Percentiles rank a stretch among this genome's conserved stretches.
phyloP scores from a whole-genome alignment of 1,140 invertebrate species.

The Sinella curviseta region DNA sequence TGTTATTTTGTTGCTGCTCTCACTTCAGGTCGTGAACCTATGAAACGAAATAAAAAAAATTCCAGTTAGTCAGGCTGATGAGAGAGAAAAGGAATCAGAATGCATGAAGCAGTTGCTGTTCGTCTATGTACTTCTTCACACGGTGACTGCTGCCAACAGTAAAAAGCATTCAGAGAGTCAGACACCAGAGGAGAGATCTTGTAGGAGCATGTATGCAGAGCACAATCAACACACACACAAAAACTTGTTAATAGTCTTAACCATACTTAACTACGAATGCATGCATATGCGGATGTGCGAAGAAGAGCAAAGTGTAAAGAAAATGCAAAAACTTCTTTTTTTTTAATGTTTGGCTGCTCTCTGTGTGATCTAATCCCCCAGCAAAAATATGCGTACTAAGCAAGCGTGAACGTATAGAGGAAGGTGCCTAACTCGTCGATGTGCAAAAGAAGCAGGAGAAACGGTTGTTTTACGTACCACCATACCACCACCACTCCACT shows the following conservation, averaged over 20 bases:
- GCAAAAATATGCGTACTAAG: neutral
- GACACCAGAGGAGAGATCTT: neutral
- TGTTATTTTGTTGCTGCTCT: neutral
- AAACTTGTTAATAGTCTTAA: conserved; percentile 22
- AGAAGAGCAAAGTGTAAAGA: neutral
- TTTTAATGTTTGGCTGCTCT: neutral
- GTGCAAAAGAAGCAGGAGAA: neutral
- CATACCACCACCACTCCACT: neutral
- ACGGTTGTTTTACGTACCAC: neutral
- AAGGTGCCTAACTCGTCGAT: neutral
- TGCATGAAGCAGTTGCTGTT: neutral
- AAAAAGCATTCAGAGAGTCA: neutral
- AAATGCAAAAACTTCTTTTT: conserved; percentile 18
- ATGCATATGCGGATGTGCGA: conserved; percentile 13
- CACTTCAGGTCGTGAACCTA: conserved; percentile 20
- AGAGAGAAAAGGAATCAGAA: neutral
- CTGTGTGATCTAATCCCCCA: neutral
- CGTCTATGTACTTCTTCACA: neutral
- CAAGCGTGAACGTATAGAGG: neutral
- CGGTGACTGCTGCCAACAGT: neutral
- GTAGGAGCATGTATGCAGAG: neutral
- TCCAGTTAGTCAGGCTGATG: conserved; percentile 17
- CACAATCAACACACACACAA: neutral
- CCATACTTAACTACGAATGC: neutral
- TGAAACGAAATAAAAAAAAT: conserved; percentile 24